phyloP scores from a whole-genome alignment of 2,888 invertebrate species.

The Cephonodes hylas region DNA sequence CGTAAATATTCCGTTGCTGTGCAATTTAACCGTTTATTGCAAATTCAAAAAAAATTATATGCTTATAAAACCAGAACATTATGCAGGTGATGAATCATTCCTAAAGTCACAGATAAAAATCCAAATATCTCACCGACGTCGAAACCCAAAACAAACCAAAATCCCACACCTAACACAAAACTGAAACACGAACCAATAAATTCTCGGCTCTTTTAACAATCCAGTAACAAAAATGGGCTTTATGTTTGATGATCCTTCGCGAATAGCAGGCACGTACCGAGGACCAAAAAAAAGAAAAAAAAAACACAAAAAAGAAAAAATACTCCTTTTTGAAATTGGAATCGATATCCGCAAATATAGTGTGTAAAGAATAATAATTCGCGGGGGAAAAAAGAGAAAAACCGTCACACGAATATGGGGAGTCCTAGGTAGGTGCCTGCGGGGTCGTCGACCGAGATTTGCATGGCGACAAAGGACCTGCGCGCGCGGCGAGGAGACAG shows the following conservation, averaged over 20 bases:
- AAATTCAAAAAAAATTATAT: no score
- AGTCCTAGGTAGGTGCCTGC: constrained; percentile 44
- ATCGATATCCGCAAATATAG: not conserved
- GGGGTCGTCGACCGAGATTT: constrained; percentile 69
- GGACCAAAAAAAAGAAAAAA: not conserved
- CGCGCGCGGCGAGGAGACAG: constrained; percentile 39
- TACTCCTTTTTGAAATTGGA: not conserved
- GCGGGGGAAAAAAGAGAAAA: no score
- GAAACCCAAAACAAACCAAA: not conserved
- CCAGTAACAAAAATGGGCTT: constrained; percentile 25
- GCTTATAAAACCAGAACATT: no score
- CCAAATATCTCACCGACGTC: not conserved
- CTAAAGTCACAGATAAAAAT: not conserved
- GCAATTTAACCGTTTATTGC: no score
- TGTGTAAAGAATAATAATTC: not conserved
- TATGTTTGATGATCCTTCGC: constrained; percentile 27
- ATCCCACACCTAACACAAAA: not conserved
- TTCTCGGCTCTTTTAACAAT: constrained; percentile 22
- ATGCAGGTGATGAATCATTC: not conserved
- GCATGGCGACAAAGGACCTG: constrained; percentile 53
- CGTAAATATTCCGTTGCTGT: no score
- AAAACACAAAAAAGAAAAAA: not conserved
- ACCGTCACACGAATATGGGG: not conserved
- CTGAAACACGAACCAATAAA: constrained; percentile 23
- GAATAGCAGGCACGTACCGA: constrained; percentile 18